Evolutionary conservation across 1,140 invertebrate genomes (phyloP).

Genomic region (Drosophila parabipectinata): DNA sequence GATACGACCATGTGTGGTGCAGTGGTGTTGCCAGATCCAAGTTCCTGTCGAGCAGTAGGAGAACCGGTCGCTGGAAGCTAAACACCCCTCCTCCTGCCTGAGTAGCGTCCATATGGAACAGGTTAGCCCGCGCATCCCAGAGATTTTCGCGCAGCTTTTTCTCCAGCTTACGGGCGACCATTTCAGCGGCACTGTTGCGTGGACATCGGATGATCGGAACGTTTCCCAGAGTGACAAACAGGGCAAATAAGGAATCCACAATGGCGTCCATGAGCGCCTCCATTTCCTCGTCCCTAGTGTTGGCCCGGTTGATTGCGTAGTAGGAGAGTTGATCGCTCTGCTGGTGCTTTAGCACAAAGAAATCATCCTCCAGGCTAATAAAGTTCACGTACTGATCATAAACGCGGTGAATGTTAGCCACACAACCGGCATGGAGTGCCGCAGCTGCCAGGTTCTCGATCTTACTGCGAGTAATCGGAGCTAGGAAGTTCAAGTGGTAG

Average conservation of each 20-base stretch:
- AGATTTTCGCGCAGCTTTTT: constrained; percentile 99
- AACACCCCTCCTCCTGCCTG: constrained; percentile 89
- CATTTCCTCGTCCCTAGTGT: constrained; percentile 98
- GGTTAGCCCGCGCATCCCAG: constrained; percentile 97
- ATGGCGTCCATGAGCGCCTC: constrained; percentile 96
- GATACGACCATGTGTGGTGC: constrained; percentile 99
- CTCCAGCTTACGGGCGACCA: constrained; percentile 98
- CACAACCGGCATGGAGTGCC: constrained; percentile 94
- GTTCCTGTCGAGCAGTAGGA: constrained; percentile 97
- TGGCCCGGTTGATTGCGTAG: constrained; percentile 97
- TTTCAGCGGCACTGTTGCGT: constrained; percentile 98
- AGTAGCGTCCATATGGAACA: constrained; percentile 94
- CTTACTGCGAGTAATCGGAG: constrained; percentile 96
- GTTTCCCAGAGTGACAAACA: constrained; percentile 97
- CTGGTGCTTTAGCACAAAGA: constrained; percentile 97
- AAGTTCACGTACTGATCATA: constrained; percentile 99
- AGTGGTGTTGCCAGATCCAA: constrained; percentile 98
- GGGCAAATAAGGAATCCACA: constrained; percentile 98
- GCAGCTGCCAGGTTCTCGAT: constrained; percentile 97
- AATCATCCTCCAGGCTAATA: constrained; percentile 98
- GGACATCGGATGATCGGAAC: constrained; percentile 98
- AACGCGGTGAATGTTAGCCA: constrained; percentile 96
- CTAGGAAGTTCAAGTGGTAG: constrained; percentile 99
- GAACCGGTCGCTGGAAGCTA: constrained; percentile 96
- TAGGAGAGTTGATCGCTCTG: constrained; percentile 96